phyloP scores from a whole-genome alignment of 2,113 vertebrate species.

The Suricata suricatta region DNA sequence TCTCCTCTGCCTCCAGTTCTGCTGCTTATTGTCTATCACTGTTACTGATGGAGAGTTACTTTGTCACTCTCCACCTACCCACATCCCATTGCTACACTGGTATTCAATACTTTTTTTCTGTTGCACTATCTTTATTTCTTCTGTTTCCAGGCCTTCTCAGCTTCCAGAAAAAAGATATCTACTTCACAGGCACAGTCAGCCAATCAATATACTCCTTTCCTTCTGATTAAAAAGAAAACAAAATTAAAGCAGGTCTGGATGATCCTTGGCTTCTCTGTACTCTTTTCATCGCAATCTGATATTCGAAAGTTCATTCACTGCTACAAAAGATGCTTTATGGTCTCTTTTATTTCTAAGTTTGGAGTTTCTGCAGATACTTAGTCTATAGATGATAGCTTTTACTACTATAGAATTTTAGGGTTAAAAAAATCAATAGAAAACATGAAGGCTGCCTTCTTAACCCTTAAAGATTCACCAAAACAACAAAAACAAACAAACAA shows the following conservation, averaged over 20 bases:
- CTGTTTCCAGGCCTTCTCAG: constrained; percentile 2
- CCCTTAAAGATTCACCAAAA: neutral
- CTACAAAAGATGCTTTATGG: neutral
- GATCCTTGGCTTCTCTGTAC: constrained; percentile 33
- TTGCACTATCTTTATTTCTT: neutral
- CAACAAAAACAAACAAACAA: neutral
- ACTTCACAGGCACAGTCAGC: neutral
- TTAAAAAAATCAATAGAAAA: constrained; percentile 9
- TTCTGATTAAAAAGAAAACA: constrained; percentile 40
- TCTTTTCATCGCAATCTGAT: constrained; percentile 2
- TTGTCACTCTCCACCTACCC: neutral
- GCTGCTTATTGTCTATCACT: neutral
- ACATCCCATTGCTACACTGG: neutral
- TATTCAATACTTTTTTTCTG: neutral
- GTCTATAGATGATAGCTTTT: neutral
- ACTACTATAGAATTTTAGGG: neutral
- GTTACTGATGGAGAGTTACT: neutral
- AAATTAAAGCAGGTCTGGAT: neutral
- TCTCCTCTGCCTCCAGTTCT: neutral
- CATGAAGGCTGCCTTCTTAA: neutral
- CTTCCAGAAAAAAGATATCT: neutral
- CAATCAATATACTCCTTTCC: neutral
- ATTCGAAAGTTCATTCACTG: neutral
- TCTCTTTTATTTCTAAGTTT: constrained; percentile 4
- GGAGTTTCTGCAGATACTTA: neutral